Base-by-base conservation (phyloP, 2,888 invertebrate genomes). In the Choreutis nemorana region DNA sequence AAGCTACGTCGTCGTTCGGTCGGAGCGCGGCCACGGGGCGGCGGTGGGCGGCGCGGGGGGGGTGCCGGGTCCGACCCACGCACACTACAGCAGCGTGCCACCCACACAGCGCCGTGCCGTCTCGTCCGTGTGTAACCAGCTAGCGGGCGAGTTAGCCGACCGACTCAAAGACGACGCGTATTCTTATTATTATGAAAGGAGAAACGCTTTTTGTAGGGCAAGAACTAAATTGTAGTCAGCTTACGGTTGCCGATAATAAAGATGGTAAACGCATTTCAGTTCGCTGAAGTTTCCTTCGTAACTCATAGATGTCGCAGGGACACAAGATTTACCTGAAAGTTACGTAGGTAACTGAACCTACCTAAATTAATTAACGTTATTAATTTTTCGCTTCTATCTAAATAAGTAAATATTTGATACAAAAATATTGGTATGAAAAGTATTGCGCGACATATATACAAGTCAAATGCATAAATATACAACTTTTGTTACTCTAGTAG, bases 111-210 rank as follows among this genome's bases (percentile, higher is more conserved):
- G 44, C 18, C 38, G 18, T 37, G 42, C 32, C 57, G 54, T 50
- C 56, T 31, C 51, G 63, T 67, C 55, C 58, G 62, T 64, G 64
- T 65, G 50, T 70, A 71, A 67, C 70, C 66, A 71, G 60, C 72
- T 63, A 70, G 60, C 67, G 64, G 65, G 63, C 70, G 67, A 64
- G 70, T 67, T 66, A 63, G 56, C 64, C 68, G 63, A 61, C 62
- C 70, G 72, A 75, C 75, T 73, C 75, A 67, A 63, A n/a, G n/a
- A n/a, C n/a, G n/a, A n/a, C n/a, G n/a, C 80, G 81, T 83, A 83
- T 83, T 83, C 82, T 82, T 77, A 82, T 82, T 80, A 78, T 77
- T 71, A 77, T 67, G 77, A 78, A 75, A 78, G 75, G 73, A 78
- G 77, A 78, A 78, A 78, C 77, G 78, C 70, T 78, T 78, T 78